phyloP scores from a whole-genome alignment of 2,797 vertebrate species.

The Cossypha heuglini region DNA sequence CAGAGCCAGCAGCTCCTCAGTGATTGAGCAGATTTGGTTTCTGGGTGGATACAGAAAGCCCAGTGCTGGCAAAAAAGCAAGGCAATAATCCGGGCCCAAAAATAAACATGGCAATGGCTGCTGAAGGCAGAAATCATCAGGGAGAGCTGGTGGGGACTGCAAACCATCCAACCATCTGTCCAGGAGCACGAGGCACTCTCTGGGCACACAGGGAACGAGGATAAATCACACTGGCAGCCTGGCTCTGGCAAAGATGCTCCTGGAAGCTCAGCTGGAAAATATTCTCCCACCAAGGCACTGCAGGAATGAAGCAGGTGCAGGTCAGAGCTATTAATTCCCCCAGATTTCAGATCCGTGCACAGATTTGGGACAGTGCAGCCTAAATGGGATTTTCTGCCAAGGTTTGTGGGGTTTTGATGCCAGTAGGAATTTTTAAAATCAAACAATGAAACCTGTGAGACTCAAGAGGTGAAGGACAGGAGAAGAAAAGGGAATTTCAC shows the following conservation, averaged over 20 bases:
- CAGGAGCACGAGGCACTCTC: neutral
- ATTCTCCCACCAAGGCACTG: neutral
- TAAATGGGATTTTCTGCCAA: neutral
- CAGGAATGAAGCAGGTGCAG: neutral
- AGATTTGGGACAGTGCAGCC: neutral
- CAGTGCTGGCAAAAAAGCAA: neutral
- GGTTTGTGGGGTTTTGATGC: accelerated
- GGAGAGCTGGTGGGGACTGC: neutral
- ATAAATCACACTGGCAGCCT: slow-evolving; percentile 21
- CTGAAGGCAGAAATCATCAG: neutral
- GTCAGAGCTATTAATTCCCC: neutral
- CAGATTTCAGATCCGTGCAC: accelerated
- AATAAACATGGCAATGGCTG: neutral
- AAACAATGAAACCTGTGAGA: neutral
- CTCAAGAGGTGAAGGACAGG: neutral
- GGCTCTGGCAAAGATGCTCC: neutral
- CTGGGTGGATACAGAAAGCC: neutral
- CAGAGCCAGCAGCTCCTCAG: neutral
- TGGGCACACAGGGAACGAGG: neutral
- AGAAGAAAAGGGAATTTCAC: neutral
- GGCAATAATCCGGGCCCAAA: neutral
- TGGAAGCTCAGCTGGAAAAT: slow-evolving; percentile 17
- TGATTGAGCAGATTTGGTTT: neutral
- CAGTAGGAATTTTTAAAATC: neutral
- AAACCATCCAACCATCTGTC: slow-evolving; percentile 40